phyloP scores from a whole-genome alignment of 2,113 vertebrate species.

The Pipa parva region DNA sequence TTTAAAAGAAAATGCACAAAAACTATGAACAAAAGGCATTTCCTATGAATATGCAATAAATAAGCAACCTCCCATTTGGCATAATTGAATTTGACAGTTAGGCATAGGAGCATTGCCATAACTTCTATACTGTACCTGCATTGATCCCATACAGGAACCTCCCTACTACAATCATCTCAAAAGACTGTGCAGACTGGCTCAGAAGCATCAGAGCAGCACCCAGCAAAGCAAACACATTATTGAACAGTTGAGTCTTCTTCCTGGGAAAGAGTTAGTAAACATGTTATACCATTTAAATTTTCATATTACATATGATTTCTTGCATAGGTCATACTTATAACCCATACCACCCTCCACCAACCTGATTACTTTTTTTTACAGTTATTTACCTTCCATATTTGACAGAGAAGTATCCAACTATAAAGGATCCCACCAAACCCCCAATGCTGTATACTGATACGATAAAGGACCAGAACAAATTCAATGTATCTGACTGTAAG shows the following conservation, averaged over 20 bases:
- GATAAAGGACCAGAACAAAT: constrained; percentile 66
- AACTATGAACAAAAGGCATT: neutral
- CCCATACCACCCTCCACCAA: too few relatives aligned
- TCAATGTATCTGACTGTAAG: constrained; percentile 50
- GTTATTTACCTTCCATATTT: constrained; percentile 67
- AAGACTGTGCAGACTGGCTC: constrained; percentile 59
- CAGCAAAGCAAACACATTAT: constrained; percentile 60
- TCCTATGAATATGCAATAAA: too few relatives aligned
- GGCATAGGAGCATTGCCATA: too few relatives aligned
- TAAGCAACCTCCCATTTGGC: too few relatives aligned
- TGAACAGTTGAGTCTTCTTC: constrained; percentile 65
- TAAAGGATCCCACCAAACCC: constrained; percentile 57
- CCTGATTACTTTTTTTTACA: too few relatives aligned
- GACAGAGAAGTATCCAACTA: constrained; percentile 62
- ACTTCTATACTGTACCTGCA: constrained; percentile 63
- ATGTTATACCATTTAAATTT: too few relatives aligned
- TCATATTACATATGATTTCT: too few relatives aligned
- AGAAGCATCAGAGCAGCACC: constrained; percentile 64
- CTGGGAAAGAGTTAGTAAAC: constrained; percentile 55
- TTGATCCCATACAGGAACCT: constrained; percentile 65
- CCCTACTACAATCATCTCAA: constrained; percentile 71
- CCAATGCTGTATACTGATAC: constrained; percentile 64
- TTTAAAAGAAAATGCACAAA: too few relatives aligned
- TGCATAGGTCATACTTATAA: too few relatives aligned
- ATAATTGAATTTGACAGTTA: too few relatives aligned